Conservation (phyloP, 1,140 invertebrate genomes). For the Cydia strobilella region DNA sequence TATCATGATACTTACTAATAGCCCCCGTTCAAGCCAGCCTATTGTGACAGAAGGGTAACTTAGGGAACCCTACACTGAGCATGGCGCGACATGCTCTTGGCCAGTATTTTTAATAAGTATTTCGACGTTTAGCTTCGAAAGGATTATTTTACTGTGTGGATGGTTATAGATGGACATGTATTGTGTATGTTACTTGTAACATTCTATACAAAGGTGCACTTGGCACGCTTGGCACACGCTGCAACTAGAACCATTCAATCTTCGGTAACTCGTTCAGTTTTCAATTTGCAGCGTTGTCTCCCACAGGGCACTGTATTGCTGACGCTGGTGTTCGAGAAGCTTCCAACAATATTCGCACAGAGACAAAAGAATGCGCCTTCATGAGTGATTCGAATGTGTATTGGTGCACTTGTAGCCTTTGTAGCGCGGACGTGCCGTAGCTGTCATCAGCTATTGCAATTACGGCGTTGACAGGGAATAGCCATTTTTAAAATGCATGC, state of each 20-base stretch:
- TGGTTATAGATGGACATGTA: no score
- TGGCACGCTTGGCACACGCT: background rate
- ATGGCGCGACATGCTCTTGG: no score
- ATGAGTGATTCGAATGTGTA: slow-evolving; percentile 22
- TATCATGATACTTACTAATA: no score
- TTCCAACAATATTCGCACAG: slow-evolving; percentile 34
- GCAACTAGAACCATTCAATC: slow-evolving; percentile 33
- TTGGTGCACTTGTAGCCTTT: slow-evolving; percentile 19
- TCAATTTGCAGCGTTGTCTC: slow-evolving; percentile 52
- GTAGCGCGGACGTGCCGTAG: background rate
- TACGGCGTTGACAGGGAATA: no score
- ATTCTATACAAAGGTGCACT: no score
- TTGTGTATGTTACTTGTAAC: background rate
- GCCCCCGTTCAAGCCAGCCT: no score
- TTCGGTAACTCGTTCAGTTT: slow-evolving; percentile 50
- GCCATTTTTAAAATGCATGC: no score
- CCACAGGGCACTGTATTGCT: slow-evolving; percentile 41
- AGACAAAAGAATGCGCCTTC: slow-evolving; percentile 16
- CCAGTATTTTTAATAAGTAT: no score
- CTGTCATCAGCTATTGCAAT: background rate
- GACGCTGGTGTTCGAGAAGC: slow-evolving; percentile 41
- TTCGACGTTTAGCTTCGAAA: no score
- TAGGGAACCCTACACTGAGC: no score
- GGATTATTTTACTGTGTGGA: no score
- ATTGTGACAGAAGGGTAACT: no score